Percentiles rank a stretch among this genome's conserved stretches.
These are phyloP conservation scores for Pachycephala philippinensis DNA, from an alignment of 2,113 vertebrate genomes.

Conservation along the genomic window DNA sequence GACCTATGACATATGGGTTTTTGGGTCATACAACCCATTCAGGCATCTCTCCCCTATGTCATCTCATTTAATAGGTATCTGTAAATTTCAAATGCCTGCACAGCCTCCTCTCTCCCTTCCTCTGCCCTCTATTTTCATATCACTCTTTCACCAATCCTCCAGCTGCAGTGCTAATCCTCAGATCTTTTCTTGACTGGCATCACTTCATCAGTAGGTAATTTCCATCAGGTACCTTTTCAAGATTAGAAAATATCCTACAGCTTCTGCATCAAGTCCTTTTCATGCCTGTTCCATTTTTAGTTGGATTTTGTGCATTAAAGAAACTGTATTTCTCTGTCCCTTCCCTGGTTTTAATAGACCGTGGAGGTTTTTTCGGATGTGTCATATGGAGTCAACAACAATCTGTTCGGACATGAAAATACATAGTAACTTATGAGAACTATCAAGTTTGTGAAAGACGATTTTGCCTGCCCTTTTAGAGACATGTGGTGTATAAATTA, in stretches of 20 bases:
- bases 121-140: constrained; percentile 2
- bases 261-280: constrained; percentile 22
- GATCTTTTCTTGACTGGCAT: constrained; percentile 32
- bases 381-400: not conserved
- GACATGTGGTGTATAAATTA: not conserved
- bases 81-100: not conserved
- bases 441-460: not conserved
- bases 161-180: not conserved
- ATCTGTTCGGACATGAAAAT: not conserved
- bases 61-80: not conserved
- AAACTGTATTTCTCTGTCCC: not conserved
- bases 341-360: constrained; percentile 3
- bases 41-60: not conserved
- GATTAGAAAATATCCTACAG: not conserved
- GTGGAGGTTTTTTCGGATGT: not conserved
- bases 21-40: not conserved
- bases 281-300: not conserved
- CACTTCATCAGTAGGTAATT: constrained; percentile 5
- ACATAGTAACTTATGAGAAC: not conserved
- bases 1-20: not conserved
- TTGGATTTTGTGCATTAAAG: not conserved
- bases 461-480: constrained; percentile 16
- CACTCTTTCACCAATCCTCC: not conserved
- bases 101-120: not conserved
- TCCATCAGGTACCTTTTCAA: constrained; percentile 7